phyloP scores from a whole-genome alignment of 1,140 invertebrate species.

The Helicoverpa armigera region DNA sequence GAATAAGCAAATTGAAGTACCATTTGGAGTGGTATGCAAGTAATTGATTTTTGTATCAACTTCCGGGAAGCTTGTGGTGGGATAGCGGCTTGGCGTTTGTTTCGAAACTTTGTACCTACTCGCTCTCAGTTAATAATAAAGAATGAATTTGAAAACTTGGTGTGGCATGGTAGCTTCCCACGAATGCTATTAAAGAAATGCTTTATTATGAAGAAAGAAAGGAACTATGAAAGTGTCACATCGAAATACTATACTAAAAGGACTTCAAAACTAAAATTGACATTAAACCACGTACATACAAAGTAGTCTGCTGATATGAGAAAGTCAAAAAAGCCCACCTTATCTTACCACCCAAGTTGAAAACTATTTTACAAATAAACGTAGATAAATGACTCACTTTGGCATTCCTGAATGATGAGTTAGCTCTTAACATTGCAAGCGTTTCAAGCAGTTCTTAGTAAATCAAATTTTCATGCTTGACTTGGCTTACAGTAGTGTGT shows the following conservation, averaged over 20 bases:
- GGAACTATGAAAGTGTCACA: no score
- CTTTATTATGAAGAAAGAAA: neutral
- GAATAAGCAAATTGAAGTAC: constrained; percentile 30
- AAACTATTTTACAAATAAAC: constrained; percentile 20
- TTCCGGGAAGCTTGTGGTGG: constrained; percentile 32
- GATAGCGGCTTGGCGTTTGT: neutral
- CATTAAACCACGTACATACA: no score
- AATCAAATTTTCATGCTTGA: no score
- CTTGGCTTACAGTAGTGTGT: no score
- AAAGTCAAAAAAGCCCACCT: neutral
- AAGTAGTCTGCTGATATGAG: neutral
- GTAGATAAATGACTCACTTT: constrained; percentile 6
- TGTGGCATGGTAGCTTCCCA: no score
- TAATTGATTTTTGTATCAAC: constrained; percentile 25
- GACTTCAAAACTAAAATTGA: no score
- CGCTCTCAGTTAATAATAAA: neutral
- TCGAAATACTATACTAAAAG: neutral
- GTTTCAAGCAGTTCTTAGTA: neutral
- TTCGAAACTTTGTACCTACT: neutral
- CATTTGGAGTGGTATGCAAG: constrained; percentile 11
- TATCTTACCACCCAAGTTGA: constrained; percentile 31
- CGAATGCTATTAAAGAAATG: no score
- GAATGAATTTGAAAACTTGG: no score
- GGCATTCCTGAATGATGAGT: constrained; percentile 29
- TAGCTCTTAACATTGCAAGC: neutral